phyloP scores from a whole-genome alignment of 2,797 vertebrate genomes.

The Nyctalus aviator region DNA sequence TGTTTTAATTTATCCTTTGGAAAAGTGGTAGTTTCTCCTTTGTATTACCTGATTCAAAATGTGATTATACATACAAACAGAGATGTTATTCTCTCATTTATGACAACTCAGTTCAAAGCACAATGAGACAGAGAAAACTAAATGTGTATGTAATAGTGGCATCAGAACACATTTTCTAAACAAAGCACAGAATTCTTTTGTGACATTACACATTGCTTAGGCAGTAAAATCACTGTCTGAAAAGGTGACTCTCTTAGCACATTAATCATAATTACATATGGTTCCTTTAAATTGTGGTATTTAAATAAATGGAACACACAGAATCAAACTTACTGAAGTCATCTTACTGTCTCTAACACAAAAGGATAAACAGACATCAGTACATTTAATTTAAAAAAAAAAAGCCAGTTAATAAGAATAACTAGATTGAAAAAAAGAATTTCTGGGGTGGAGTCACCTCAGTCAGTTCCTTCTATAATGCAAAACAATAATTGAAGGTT shows the following conservation, averaged over 20 bases:
- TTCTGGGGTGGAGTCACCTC: too few species aligned
- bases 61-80: not conserved
- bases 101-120: not conserved
- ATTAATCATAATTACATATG: not conserved
- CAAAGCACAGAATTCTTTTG: constrained; percentile 12
- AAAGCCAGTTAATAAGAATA: not conserved
- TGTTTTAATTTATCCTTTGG: not conserved
- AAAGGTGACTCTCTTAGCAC: not conserved
- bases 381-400: not conserved
- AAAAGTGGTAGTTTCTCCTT: not conserved
- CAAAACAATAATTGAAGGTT: not conserved
- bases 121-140: not conserved
- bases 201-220: not conserved
- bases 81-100: not conserved
- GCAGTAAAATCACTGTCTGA: not conserved
- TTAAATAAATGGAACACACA: not conserved
- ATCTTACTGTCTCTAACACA: not conserved
- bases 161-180: constrained; percentile 50
- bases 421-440: not conserved
- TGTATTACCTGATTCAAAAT: not conserved
- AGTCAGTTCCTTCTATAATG: not conserved
- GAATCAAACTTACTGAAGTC: not conserved
- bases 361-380: not conserved
- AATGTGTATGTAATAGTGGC: not conserved
- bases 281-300: not conserved